These are phyloP conservation scores for Ochotona princeps DNA, from an alignment of 2,113 vertebrate species.

Conservation along the genomic window DNA sequence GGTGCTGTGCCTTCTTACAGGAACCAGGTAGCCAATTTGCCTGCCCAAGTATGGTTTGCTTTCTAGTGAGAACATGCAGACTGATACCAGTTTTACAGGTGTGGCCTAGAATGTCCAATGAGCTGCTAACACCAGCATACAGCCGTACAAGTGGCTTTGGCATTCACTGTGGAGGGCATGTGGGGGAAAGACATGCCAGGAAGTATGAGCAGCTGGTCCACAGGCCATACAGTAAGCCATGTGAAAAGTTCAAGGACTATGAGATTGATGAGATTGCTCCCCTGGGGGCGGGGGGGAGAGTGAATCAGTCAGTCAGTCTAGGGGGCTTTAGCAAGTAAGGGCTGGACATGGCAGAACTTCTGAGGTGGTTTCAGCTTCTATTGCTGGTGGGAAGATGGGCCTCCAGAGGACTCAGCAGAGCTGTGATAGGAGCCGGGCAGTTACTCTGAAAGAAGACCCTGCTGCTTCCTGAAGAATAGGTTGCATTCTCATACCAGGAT, in stretches of 20 bases:
- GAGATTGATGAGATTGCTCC: not conserved
- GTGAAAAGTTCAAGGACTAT: not conserved
- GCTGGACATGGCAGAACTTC: not conserved
- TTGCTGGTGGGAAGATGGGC: no score
- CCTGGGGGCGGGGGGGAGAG: fast-evolving
- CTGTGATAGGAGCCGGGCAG: fast-evolving
- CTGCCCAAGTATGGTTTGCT: not conserved
- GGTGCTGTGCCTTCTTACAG: not conserved
- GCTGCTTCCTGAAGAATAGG: not conserved
- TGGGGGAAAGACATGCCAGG: not conserved
- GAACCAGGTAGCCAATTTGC: not conserved
- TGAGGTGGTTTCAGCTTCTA: not conserved
- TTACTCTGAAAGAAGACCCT: not conserved
- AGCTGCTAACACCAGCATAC: no score
- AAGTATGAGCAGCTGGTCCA: no score
- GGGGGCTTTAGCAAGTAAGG: not conserved
- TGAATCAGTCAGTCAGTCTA: no score
- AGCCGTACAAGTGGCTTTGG: fast-evolving
- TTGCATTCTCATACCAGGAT: not conserved
- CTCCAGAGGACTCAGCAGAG: not conserved
- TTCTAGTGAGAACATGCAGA: fast-evolving
- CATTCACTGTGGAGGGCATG: no score
- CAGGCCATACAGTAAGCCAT: fast-evolving
- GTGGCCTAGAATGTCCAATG: fast-evolving
- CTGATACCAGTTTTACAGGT: no score